Evolutionary conservation across 2,797 vertebrate species (phyloP), one percentile per base, ranked within the genome.

Genomic region (Galagoides demidoff): DNA sequence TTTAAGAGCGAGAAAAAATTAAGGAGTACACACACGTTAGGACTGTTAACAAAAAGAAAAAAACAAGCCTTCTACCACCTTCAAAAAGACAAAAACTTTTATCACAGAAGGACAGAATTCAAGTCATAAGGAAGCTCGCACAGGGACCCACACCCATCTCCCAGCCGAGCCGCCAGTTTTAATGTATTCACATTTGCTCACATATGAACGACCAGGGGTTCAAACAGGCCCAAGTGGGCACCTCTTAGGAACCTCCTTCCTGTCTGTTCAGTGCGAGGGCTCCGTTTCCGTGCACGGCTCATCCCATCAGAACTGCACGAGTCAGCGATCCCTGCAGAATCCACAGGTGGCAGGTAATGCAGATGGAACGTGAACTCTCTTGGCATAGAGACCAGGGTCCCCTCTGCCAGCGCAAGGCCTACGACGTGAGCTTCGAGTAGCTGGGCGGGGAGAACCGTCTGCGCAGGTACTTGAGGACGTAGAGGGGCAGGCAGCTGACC

Each of bases 401-500:
- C 88, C 57, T 68, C 59, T 23, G n/a, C 94, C 2, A 3, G 94
- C 0, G 0, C 82, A 10, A 76, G 19, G 88, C 97, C 98, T 99
- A 99, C 0, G 99, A 98, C 0, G 99, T 99, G 82, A 99, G 99
- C 98, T 99, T 99, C 1, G 99, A 99, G 98, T 99, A 99, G 98
- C 98, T 99, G 90, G 99, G 99, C 0, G 99, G 99, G 8, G 99
- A 99, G 98, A 99, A 99, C 92, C 99, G 99, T 90, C 99, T 97
- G 12, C 99, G 98, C 97, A 99, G 99, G 98, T 99, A 99, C 98
- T 99, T 99, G 97, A 99, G 99, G 97, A 99, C 99, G 95, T 99
- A 99, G 90, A 99, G 99, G 1, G 99, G 99, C 95, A 99, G 99
- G 89, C 99, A 99, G 99, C 99, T 99, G 98, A 99, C 99, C 98